These are phyloP conservation scores for Lamproptera curius DNA, from an alignment of 2,888 invertebrate species.

Conservation along the genomic window DNA sequence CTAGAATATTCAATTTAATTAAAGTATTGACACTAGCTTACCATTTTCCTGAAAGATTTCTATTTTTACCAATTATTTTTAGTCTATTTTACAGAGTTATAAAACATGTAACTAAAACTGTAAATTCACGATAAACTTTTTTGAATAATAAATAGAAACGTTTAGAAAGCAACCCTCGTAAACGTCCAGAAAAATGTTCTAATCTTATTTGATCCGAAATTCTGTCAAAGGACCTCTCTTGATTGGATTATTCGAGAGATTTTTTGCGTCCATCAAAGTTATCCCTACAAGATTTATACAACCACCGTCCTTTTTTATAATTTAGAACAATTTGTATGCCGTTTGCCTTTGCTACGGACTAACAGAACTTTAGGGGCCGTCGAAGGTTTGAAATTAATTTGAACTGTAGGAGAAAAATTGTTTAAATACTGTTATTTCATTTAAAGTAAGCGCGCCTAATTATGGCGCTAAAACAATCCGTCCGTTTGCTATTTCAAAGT, in stretches of 20 bases:
- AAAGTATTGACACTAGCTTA: too few relatives aligned
- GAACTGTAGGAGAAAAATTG: constrained; percentile 13
- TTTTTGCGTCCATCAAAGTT: constrained; percentile 12
- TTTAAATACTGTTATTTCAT: too few relatives aligned
- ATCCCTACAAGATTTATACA: constrained; percentile 15
- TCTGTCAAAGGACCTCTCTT: not conserved
- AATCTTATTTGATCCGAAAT: constrained; percentile 1
- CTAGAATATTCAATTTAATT: too few relatives aligned
- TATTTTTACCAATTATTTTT: too few relatives aligned
- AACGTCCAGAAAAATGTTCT: not conserved
- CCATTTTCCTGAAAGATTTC: too few relatives aligned
- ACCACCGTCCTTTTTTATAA: constrained; percentile 12
- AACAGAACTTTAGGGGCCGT: constrained; percentile 14
- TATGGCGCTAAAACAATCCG: not conserved
- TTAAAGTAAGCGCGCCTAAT: not conserved
- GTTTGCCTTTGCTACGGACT: constrained; percentile 7
- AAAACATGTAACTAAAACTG: too few relatives aligned
- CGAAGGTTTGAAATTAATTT: constrained; percentile 10
- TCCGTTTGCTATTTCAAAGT: not conserved
- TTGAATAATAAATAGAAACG: not conserved
- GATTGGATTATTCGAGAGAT: constrained; percentile 11
- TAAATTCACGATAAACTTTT: not conserved
- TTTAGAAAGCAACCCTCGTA: not conserved
- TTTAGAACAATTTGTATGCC: constrained; percentile 14
- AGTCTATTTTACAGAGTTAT: too few relatives aligned